These are phyloP conservation scores for Eupsilia transversa DNA, from an alignment of 2,888 invertebrate species.

Conservation along the genomic window DNA sequence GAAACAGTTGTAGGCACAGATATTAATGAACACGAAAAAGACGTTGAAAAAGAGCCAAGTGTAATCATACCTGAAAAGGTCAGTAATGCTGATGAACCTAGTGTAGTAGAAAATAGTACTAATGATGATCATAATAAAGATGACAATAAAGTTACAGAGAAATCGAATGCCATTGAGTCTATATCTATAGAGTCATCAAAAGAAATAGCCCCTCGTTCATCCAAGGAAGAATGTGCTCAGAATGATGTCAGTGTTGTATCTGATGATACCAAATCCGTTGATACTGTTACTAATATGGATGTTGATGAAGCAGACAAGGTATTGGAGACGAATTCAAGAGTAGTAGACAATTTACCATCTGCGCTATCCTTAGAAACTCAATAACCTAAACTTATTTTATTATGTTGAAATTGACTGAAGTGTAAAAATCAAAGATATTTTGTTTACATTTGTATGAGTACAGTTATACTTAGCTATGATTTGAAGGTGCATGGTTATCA, in stretches of 20 bases:
- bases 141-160: constrained; percentile 26
- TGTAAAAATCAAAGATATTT: constrained; percentile 16
- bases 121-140: constrained; percentile 27
- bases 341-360: constrained; percentile 21
- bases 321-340: constrained; percentile 9
- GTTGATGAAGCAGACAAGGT: constrained; percentile 37
- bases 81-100: constrained; percentile 26
- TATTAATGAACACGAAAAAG: constrained; percentile 48
- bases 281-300: constrained; percentile 50
- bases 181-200: constrained; percentile 42
- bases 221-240: background rate
- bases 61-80: constrained; percentile 11
- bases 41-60: constrained; percentile 31
- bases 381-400: constrained; percentile 15
- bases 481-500: constrained; percentile 2
- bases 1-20: constrained; percentile 68
- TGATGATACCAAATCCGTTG: constrained; percentile 19
- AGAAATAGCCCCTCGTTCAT: constrained; percentile 15
- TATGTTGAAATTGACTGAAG: constrained; percentile 42
- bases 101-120: constrained; percentile 17
- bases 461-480: background rate
- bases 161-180: constrained; percentile 16
- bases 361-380: constrained; percentile 11
- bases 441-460: constrained; percentile 28
- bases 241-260: constrained; percentile 7